These are phyloP conservation scores for Mus spicilegus DNA, from an alignment of 2,113 vertebrate species.

Conservation along the genomic window DNA sequence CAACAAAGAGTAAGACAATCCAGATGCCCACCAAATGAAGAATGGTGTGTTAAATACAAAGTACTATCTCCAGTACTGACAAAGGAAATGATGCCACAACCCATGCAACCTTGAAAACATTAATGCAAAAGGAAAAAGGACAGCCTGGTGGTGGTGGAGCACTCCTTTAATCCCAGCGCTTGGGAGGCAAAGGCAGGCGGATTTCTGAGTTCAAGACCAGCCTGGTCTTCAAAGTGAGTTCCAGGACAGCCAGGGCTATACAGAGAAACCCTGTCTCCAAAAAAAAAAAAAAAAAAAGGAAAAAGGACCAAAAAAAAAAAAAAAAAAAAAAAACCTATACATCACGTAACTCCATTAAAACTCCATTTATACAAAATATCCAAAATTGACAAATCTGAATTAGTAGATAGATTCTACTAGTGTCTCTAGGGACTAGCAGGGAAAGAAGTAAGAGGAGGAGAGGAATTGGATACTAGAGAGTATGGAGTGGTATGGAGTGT, in stretches of 20 bases:
- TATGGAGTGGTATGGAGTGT: constrained; percentile 18
- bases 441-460: background rate
- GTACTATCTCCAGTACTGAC: background rate
- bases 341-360: constrained; percentile 1
- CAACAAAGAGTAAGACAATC: constrained; percentile 26
- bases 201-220: too few relatives aligned
- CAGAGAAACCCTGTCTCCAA: too few relatives aligned
- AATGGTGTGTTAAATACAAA: background rate
- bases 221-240: too few relatives aligned
- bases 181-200: too few relatives aligned
- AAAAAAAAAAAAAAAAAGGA: too few relatives aligned
- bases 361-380: background rate
- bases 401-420: background rate
- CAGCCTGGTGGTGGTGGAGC: too few relatives aligned
- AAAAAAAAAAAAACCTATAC: background rate
- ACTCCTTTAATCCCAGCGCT: too few relatives aligned
- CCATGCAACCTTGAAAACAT: constrained; percentile 29
- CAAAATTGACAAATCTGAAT: constrained; percentile 22
- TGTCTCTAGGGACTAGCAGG: background rate
- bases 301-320: too few relatives aligned
- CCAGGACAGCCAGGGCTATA: too few relatives aligned
- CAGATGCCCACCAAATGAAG: constrained; percentile 28
- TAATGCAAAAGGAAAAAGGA: constrained; percentile 45
- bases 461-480: background rate
- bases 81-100: constrained; percentile 31